A percentile compares a stretch with the other conserved stretches of the same genome.
phyloP scores from a whole-genome alignment of 2,113 vertebrate species.

The Apus apus region DNA sequence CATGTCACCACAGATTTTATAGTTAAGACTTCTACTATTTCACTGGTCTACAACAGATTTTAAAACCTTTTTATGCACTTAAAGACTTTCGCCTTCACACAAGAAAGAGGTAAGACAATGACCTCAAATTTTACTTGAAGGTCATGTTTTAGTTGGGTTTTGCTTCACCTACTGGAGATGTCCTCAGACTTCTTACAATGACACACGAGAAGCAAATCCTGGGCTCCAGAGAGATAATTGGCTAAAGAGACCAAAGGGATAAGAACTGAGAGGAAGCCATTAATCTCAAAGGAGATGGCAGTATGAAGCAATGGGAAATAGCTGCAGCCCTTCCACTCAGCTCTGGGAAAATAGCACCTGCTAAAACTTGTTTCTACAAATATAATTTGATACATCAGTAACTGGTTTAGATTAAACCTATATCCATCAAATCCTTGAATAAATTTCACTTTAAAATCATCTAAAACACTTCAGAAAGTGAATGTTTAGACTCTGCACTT shows the following conservation, averaged over 20 bases:
- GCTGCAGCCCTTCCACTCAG: neutral
- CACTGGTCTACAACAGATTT: neutral
- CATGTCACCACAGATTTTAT: neutral
- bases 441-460: slow-evolving; percentile 35
- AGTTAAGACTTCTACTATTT: neutral
- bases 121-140: neutral
- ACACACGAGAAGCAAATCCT: neutral
- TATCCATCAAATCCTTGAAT: slow-evolving; percentile 14
- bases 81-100: neutral
- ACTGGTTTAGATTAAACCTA: neutral
- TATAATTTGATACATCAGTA: neutral
- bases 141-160: neutral
- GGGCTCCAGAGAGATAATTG: neutral
- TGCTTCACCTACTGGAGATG: neutral
- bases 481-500: neutral
- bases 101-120: neutral
- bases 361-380: slow-evolving; percentile 7
- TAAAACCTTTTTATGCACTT: neutral
- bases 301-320: neutral
- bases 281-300: neutral
- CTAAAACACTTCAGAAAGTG: neutral
- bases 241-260: neutral
- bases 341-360: neutral
- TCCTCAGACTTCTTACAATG: neutral
- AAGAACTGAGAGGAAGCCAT: neutral